A percentile compares a stretch with the other conserved stretches of the same genome.
Evolutionary conservation across 1,140 invertebrate genomes (phyloP).

Genomic region (Drosophila littoralis): DNA sequence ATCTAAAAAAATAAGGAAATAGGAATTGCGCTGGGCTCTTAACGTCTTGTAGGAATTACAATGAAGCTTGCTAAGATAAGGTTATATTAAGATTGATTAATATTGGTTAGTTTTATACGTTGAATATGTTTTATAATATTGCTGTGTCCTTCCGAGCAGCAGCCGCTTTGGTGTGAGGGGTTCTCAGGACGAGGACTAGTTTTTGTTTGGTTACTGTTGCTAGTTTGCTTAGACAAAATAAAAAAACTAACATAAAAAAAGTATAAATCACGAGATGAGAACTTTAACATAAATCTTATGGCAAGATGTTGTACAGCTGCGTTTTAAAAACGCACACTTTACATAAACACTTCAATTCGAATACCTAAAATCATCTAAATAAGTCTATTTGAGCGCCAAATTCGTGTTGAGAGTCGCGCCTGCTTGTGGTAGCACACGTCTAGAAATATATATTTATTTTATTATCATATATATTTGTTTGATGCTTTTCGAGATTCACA

Average conservation of each 20-base stretch:
- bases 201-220: constrained; percentile 71
- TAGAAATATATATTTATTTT: constrained; percentile 7
- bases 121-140: constrained; percentile 76
- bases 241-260: constrained; percentile 48
- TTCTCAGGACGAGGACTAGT: constrained; percentile 70
- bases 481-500: constrained; percentile 32
- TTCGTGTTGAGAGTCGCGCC: constrained; percentile 67
- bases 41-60: constrained; percentile 54
- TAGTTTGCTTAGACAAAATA: constrained; percentile 73
- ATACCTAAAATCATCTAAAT: constrained; percentile 77
- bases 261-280: constrained; percentile 33
- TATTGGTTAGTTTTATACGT: constrained; percentile 70
- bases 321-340: constrained; percentile 63
- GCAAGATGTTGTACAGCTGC: constrained; percentile 64
- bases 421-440: constrained; percentile 26
- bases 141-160: constrained; percentile 67
- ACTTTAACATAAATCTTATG: constrained; percentile 56
- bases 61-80: constrained; percentile 64
- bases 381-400: constrained; percentile 84
- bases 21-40: constrained; percentile 52
- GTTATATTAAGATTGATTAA: constrained; percentile 77
- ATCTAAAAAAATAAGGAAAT: constrained; percentile 42
- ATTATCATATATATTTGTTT: constrained; percentile 2
- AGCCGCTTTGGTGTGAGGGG: constrained; percentile 65
- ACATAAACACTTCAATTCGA: constrained; percentile 71